Evolutionary conservation across 2,888 invertebrate species (phyloP).

Genomic region (Metellina segmentata): DNA sequence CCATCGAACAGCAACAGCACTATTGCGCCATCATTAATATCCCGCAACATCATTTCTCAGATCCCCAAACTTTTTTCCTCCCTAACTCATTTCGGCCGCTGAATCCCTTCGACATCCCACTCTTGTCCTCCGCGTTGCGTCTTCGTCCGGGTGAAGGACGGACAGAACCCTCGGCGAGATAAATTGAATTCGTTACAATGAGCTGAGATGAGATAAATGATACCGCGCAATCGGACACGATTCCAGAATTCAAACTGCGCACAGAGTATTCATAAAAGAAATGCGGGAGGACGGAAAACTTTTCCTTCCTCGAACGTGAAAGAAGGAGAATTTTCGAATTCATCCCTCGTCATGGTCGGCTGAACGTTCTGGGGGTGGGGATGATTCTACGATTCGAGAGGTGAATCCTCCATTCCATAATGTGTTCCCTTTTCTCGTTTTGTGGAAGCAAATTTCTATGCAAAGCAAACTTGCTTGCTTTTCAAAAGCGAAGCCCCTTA

Average conservation of each 20-base stretch:
- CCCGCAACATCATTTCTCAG: slow-evolving; percentile 36
- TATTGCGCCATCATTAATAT: slow-evolving; percentile 18
- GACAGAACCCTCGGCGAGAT: slow-evolving; percentile 8
- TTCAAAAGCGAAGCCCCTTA: no score
- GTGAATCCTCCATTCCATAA: no score
- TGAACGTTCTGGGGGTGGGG: no score
- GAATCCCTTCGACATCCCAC: not conserved
- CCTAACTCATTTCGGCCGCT: not conserved
- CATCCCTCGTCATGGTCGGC: no score
- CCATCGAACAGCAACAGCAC: not conserved
- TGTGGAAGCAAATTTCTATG: no score
- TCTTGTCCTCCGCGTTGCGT: not conserved
- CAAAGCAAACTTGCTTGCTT: no score
- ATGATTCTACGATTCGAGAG: no score
- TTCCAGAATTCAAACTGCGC: slow-evolving; percentile 22
- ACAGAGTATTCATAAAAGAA: no score
- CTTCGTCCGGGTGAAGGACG: not conserved
- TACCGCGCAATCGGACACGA: slow-evolving; percentile 32
- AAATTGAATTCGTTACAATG: slow-evolving; percentile 47
- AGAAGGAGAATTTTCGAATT: no score
- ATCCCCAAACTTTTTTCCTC: not conserved
- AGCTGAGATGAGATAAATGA: slow-evolving; percentile 28
- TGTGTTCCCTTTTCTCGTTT: no score
- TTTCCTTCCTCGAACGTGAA: no score
- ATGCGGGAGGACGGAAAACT: no score